Evolutionary conservation across 2,797 vertebrate genomes (phyloP), one percentile per base, ranked within the genome.

Genomic region (Melanotaenia pygmaea): DNA sequence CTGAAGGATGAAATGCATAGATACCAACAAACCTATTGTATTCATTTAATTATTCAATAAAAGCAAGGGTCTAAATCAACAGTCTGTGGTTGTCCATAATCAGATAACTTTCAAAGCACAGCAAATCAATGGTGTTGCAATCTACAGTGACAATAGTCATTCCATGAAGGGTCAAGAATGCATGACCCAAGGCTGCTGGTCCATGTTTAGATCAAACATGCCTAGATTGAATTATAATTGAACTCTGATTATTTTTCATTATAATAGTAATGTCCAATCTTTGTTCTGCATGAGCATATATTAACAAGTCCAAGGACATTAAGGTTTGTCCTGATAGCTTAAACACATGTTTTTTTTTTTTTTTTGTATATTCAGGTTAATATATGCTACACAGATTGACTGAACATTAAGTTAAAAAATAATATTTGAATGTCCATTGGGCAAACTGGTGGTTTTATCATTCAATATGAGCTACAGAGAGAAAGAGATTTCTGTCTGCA

Each of bases 81-180:
- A 90, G 82, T 89, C 83, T 84, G 80, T 66, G 72, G 76, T 80
- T 81, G 80, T 82, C 76, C 74, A 86, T 87, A 89, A 89, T 87
- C 81, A 88, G 89, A 92, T 91, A 87, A 82, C 77, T 87, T 89
- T 91, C 80, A 84, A 76, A 82, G 83, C 79, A 30, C 73, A 68
- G 79, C 80, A 86, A 90, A 92, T 93, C 91, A 89, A 92, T 92
- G 82, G 61, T 1, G 57, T 74, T 75, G 83, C 88, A 82, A 87
- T 91, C 87, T 89, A 81, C 83, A 85, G 85, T 85, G 81, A 88
- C 89, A 87, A 88, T 76, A 84, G 89, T 86, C 68, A 67, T 84
- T 87, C 74, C 40, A 59, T 40, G 64, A 81, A 70, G 70, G 86
- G 83, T 87, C 68, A 78, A 43, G 54, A 76, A 87, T 28, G 13